Evolutionary conservation across 2,888 invertebrate species (phyloP), one percentile per base, ranked within the genome.

Genomic region (Drosophila melanosoma): DNA sequence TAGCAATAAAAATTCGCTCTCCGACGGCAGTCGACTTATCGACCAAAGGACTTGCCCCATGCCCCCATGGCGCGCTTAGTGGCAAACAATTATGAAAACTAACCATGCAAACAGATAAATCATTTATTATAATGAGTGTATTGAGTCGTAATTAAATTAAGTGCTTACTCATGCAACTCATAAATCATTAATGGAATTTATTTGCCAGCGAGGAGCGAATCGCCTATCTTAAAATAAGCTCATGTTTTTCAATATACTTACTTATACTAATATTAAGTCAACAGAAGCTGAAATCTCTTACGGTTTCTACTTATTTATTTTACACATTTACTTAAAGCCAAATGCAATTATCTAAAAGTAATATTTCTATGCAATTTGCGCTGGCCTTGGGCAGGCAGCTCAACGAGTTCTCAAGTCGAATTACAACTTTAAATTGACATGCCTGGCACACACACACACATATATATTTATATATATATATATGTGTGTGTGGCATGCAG

Each of bases 361-460:
- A 64, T 69, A 69, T 60, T 63, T 63, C 64, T 48, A 65, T 69
- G 62, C 54, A 64, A 64, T 72, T 79, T 56, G 29, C 20, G 4
- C 38, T 23, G 32, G 63, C 57, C 59, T 62, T 53, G 62, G 53
- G 42, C 63, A 10, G 45, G 59, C 52, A 74, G 59, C 68, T 61
- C 61, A 73, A 76, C 69, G 69, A 70, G 74, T 57, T 62, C 59
- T 69, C 74, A 77, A 71, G 68, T 61, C 32, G 74, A 72, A 78
- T 81, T 79, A 73, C 63, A 83, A 83, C 83, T 77, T 83, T 77
- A 83, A 86, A 82, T 83, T 83, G 77, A 83, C 81, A 85, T 70
- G 65, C 42, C 62, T 58, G 65, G n/a, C 60, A 60, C 65, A 51
- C 59, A 66, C 62, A 53, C 40, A 54, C 40, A 59, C 38, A 49